Evolutionary conservation across 2,888 invertebrate genomes (phyloP).

Genomic region (Diarsia brunnea): DNA sequence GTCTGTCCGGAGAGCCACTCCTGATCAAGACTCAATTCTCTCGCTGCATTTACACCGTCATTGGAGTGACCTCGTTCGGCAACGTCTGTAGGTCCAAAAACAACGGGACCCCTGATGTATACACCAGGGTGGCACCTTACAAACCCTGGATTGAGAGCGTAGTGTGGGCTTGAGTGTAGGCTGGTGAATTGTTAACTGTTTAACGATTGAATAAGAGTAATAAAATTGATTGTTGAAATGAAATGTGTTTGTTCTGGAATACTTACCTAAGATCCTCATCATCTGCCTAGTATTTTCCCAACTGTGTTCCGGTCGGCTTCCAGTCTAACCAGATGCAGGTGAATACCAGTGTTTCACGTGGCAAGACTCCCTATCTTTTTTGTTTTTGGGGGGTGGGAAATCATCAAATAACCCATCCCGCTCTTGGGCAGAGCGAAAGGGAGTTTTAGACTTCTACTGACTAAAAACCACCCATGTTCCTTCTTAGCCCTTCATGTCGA

Average conservation of each 20-base stretch:
- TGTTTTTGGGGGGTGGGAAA: too few relatives aligned
- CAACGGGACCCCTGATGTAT: slow-evolving; percentile 10
- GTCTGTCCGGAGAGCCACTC: slow-evolving; percentile 23
- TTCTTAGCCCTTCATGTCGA: too few relatives aligned
- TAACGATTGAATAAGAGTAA: not conserved
- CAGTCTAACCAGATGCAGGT: too few relatives aligned
- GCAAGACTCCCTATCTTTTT: too few relatives aligned
- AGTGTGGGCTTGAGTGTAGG: slow-evolving; percentile 28
- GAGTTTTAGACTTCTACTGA: too few relatives aligned
- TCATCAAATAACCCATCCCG: too few relatives aligned
- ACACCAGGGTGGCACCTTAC: slow-evolving; percentile 43
- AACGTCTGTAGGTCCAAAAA: not conserved
- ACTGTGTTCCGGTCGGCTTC: too few relatives aligned
- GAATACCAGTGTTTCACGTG: too few relatives aligned
- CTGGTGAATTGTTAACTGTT: not conserved
- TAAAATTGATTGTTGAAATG: not conserved
- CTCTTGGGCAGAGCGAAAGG: too few relatives aligned
- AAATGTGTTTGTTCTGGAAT: not conserved
- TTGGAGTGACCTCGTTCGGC: slow-evolving; percentile 36
- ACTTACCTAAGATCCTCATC: not conserved
- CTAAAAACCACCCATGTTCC: too few relatives aligned
- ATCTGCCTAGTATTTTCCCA: too few relatives aligned
- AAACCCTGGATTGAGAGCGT: slow-evolving; percentile 49
- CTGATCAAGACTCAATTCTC: slow-evolving; percentile 37
- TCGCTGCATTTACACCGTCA: slow-evolving; percentile 35